Conservation (phyloP, 2,888 invertebrate genomes). For the Amphipyra tragopoginis region DNA sequence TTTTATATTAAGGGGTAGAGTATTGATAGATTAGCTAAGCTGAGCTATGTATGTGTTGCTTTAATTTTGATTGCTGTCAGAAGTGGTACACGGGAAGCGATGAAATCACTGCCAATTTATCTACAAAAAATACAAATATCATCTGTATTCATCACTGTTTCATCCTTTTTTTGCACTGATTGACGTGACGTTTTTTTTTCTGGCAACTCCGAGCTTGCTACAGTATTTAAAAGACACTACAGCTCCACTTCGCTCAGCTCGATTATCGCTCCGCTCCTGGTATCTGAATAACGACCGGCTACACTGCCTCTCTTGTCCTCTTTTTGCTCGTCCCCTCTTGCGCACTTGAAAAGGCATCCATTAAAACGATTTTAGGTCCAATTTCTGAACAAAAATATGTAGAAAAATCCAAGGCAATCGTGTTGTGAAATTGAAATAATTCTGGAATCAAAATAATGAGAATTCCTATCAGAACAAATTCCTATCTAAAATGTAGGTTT, state of each 20-base stretch:
- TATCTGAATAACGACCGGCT: constrained; percentile 12
- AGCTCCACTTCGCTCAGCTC: constrained; percentile 10
- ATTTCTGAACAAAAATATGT: neutral
- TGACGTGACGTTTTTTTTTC: neutral
- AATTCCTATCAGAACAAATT: no score
- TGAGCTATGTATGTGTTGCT: neutral
- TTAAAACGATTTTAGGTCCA: neutral
- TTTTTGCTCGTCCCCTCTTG: constrained; percentile 15
- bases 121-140: neutral
- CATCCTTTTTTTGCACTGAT: constrained; percentile 6
- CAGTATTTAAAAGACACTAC: neutral
- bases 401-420: neutral
- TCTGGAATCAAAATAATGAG: no score
- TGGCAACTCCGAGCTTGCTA: no score
- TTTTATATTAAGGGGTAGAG: neutral
- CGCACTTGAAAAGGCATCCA: neutral
- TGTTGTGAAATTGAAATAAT: no score
- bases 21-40: constrained; percentile 9
- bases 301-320: constrained; percentile 9
- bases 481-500: no score
- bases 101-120: neutral
- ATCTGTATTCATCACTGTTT: constrained; percentile 8
- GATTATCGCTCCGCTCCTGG: neutral
- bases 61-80: constrained; percentile 11
- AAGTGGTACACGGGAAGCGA: neutral